These are phyloP conservation scores for Nymphicus hollandicus DNA, from an alignment of 2,113 vertebrate species.

Conservation along the genomic window DNA sequence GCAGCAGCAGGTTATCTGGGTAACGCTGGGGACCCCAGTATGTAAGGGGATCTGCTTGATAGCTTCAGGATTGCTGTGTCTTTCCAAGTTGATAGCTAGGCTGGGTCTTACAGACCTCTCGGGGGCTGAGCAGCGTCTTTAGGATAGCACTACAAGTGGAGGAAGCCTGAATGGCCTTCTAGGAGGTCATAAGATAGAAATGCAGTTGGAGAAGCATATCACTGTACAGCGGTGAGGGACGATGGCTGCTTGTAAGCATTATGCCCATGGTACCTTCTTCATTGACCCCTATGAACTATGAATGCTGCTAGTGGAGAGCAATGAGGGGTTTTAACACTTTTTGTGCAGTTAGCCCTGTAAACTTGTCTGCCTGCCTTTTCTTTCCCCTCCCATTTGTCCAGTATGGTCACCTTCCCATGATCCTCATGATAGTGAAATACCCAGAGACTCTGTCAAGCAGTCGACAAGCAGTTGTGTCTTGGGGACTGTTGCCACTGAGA, in stretches of 20 bases:
- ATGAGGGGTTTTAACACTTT: background rate
- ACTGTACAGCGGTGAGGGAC: background rate
- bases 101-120: too few species aligned
- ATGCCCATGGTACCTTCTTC: background rate
- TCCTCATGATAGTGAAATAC: background rate
- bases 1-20: background rate
- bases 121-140: background rate
- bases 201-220: fast-evolving
- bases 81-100: too few species aligned
- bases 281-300: background rate
- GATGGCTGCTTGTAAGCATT: fast-evolving
- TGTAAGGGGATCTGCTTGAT: background rate
- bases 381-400: background rate
- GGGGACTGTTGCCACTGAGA: background rate
- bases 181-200: background rate
- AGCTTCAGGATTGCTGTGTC: fast-evolving
- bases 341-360: background rate
- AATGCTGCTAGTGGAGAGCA: background rate
- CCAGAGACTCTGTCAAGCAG: fast-evolving
- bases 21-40: fast-evolving
- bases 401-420: fast-evolving
- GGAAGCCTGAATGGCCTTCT: too few species aligned
- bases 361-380: background rate
- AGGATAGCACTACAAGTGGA: fast-evolving
- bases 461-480: background rate